These are phyloP conservation scores for Triplophysa bombifrons DNA, from an alignment of 2,797 vertebrate genomes.

Conservation along the genomic window DNA sequence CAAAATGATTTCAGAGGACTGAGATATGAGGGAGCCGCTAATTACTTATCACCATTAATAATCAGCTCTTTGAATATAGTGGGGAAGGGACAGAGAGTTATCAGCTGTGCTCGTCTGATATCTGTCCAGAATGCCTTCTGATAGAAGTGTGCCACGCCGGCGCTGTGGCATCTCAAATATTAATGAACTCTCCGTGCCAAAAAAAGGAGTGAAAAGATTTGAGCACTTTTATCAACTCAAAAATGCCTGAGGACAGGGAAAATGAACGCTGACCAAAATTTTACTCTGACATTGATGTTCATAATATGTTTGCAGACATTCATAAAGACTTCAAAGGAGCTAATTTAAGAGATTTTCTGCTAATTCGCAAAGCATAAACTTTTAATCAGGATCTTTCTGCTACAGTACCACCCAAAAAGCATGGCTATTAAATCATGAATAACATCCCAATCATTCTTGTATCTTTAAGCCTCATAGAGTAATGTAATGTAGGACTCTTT, in stretches of 20 bases:
- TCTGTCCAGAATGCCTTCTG: constrained; percentile 44
- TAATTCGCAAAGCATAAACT: constrained; percentile 25
- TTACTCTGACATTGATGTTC: neutral
- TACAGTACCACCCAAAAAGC: neutral
- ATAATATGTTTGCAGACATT: constrained; percentile 2
- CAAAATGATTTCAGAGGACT: constrained; percentile 33
- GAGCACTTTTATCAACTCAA: constrained; percentile 56
- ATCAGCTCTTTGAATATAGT: constrained; percentile 50
- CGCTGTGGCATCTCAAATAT: constrained; percentile 50
- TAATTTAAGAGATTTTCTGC: constrained; percentile 12
- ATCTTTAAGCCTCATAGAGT: constrained; percentile 23
- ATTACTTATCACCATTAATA: constrained; percentile 51
- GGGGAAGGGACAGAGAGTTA: constrained; percentile 29
- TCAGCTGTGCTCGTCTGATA: constrained; percentile 25
- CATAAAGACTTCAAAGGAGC: neutral
- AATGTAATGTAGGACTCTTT: constrained; percentile 32
- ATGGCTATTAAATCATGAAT: constrained; percentile 28
- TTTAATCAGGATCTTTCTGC: constrained; percentile 18
- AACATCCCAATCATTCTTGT: constrained; percentile 22
- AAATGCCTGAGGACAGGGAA: constrained; percentile 3
- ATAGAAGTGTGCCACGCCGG: constrained; percentile 48
- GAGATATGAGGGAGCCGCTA: constrained; percentile 31
- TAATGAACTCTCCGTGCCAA: constrained; percentile 52
- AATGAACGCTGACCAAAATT: neutral
- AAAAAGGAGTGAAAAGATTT: constrained; percentile 38